Base-by-base conservation (phyloP, 2,888 invertebrate species). In the Mamestra brassicae region DNA sequence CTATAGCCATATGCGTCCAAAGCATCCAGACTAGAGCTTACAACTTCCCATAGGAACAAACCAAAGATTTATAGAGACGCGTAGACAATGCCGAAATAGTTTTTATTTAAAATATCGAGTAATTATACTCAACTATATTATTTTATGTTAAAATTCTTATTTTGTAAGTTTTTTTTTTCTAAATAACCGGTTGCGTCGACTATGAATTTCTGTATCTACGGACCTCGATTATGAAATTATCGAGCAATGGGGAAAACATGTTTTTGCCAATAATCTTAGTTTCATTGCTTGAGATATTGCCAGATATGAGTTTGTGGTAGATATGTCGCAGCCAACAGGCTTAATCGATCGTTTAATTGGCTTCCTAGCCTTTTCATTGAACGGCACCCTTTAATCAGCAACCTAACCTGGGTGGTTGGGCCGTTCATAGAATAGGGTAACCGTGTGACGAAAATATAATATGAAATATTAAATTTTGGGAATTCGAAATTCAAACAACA, bases 1-100 rank as follows among this genome's bases (percentile, higher is more conserved):
- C 63, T 78, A 71, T 72, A 81, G 84, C 77, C 77, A 69, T 84
- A 83, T 85, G 87, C 85, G 80, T 89, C 80, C 84, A 86, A 88
- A 89, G 85, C 90, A 90, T 89, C 75, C 82, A 72, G 74, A 74
- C 81, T 71, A 78, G 69, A 76, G 54, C 58, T 76, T 67, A 68
- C 68, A 81, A 76, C 63, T 78, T 79, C 68, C 38, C 64, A 38
- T 47, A 77, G 68, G 64, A 68, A 67, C 74, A 77, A 74, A 74
- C 67, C 36, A 78, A n/a, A 64, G 47, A 63, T 68, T 52, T 70
- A 80, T 74, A 66, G 62, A 78, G 63, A 63, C 62, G 54, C 65
- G 67, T 74, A 74, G 70, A 71, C 45, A 76, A 69, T 70, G 1
- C 2, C n/a, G 38, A n/a, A 45, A 52, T 26, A 36, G 26, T 17